Conservation (phyloP, 2,113 vertebrate genomes). For the Cygnus atratus region DNA sequence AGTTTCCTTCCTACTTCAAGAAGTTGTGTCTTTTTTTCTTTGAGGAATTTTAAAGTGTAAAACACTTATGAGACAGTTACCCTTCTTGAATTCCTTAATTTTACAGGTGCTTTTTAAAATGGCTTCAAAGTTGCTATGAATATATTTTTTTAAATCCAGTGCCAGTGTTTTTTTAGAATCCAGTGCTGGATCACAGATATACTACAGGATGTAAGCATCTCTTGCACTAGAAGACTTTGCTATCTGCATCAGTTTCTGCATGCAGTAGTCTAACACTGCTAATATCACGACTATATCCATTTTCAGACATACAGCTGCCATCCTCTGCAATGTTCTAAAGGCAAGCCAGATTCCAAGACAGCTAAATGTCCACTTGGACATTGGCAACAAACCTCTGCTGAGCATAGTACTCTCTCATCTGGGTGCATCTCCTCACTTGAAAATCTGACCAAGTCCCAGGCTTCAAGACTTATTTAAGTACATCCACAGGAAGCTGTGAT, state of each 20-base stretch:
- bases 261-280: neutral
- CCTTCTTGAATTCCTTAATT: neutral
- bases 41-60: neutral
- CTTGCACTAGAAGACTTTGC: neutral
- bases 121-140: neutral
- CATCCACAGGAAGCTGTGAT: neutral
- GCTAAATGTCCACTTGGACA: neutral
- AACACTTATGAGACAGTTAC: neutral
- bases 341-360: neutral
- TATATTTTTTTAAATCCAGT: neutral
- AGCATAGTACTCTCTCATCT: neutral
- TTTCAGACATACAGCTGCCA: neutral
- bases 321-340: neutral
- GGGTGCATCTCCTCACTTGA: neutral
- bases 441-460: neutral
- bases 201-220: neutral
- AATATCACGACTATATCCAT: neutral
- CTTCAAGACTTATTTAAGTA: neutral
- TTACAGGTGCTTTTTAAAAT: neutral
- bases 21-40: neutral
- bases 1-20: neutral
- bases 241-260: neutral
- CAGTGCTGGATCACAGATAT: rapidly evolving
- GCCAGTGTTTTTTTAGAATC: neutral
- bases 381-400: neutral